Percentiles rank a stretch among this genome's conserved stretches.
These are phyloP conservation scores for Procambarus clarkii DNA, from an alignment of 1,140 invertebrate species.

Conservation along the genomic window DNA sequence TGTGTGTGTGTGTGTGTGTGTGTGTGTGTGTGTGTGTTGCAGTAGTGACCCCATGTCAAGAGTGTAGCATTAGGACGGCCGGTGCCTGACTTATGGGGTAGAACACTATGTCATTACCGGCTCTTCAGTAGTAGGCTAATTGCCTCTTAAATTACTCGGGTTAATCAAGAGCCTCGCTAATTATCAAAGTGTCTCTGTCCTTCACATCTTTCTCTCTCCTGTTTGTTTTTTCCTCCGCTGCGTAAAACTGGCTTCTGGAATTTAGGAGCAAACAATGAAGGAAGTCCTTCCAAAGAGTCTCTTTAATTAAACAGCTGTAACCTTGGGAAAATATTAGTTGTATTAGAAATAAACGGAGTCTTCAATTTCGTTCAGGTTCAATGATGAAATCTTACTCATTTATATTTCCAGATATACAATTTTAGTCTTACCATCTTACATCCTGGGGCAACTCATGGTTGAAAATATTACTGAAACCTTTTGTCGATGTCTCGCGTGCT, in stretches of 20 bases:
- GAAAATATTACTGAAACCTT: no score
- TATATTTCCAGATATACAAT: no score
- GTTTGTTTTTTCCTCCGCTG: background rate
- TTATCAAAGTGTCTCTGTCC: background rate
- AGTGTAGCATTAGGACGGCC: background rate
- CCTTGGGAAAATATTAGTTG: background rate
- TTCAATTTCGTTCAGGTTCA: no score
- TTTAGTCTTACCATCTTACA: no score
- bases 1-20: constrained; percentile 21
- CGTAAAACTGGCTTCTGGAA: background rate
- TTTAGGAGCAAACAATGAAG: background rate
- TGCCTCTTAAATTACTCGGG: constrained; percentile 15
- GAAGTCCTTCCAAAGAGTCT: no score
- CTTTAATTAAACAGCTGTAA: no score
- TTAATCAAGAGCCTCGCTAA: constrained; percentile 12
- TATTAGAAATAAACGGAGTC: background rate
- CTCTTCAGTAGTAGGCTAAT: constrained; percentile 16
- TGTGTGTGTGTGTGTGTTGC: no score
- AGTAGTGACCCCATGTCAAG: no score
- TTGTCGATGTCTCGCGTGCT: no score
- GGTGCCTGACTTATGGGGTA: constrained; percentile 2
- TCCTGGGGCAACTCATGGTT: no score
- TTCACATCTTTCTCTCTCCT: background rate
- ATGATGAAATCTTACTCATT: no score
- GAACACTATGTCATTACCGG: constrained; percentile 16